These are phyloP conservation scores for Lasioglossum leucozonium DNA, from an alignment of 2,888 invertebrate genomes.

Conservation along the genomic window DNA sequence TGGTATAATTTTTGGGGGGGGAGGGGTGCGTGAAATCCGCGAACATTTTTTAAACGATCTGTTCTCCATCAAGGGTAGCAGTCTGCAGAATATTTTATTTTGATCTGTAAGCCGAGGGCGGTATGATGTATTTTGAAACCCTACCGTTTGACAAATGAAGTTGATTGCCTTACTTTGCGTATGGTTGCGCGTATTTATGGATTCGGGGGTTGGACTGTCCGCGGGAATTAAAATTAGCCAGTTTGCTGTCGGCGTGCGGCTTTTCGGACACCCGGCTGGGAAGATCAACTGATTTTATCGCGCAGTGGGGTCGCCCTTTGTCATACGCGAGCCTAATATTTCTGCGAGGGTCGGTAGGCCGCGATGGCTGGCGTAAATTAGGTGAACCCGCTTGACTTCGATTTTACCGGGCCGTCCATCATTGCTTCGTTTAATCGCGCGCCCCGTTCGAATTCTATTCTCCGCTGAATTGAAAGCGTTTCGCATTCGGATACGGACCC, in stretches of 20 bases:
- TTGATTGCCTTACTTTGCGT: conserved; percentile 16
- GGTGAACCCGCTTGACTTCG: conserved; percentile 48
- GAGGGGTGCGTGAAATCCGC: too few species aligned
- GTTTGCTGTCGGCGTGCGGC: conserved; percentile 75
- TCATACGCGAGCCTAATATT: conserved; percentile 57
- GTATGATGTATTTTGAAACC: neutral
- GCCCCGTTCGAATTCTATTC: neutral
- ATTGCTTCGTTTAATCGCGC: conserved; percentile 34
- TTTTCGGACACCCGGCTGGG: conserved; percentile 63
- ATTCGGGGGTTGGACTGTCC: conserved; percentile 71
- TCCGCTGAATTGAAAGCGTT: neutral
- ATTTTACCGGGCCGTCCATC: conserved; percentile 8
- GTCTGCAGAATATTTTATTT: neutral
- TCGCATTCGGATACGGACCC: neutral
- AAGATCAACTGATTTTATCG: conserved; percentile 63
- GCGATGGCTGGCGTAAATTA: conserved; percentile 50
- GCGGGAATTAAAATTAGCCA: conserved; percentile 79
- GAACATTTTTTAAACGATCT: neutral
- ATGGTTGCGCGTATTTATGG: conserved; percentile 72
- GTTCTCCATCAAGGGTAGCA: neutral
- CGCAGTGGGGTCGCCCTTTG: conserved; percentile 37
- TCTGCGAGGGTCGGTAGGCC: conserved; percentile 52
- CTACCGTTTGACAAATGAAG: conserved; percentile 2
- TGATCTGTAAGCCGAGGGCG: neutral
- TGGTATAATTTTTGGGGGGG: neutral